Evolutionary conservation across 2,797 vertebrate genomes (phyloP), one percentile per base, ranked within the genome.

Genomic region (Protonibea diacanthus): DNA sequence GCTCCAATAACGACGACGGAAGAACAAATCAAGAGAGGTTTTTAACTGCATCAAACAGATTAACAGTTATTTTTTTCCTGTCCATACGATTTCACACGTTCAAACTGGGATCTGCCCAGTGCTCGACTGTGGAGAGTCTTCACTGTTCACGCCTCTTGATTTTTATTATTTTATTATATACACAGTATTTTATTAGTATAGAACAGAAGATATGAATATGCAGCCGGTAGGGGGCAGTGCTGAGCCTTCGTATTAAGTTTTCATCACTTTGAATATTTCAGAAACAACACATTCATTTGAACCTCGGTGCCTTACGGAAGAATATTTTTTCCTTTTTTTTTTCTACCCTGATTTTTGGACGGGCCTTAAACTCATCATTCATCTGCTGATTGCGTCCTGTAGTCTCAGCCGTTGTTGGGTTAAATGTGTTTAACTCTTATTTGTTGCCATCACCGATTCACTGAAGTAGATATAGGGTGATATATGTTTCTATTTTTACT

Each of bases 271-370:
- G 62, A 2, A 42, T 62, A 40, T 25, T 29, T 57, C 45, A 71
- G 40, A 57, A 20, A 49, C 4, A 15, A 27, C 5, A 6, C 5
- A 14, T 14, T n/a, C 5, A 11, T 33, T 71, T 49, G 0, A 47
- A 65, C 68, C 74, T 15, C 2, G 42, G 75, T 80, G 84, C 80
- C 80, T 83, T 86, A 57, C 3, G 44, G 59, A 66, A 14, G 13
- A 74, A n/a, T 38, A 38, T 38, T 12, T 18, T 59, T 21, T 6
- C 10, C 14, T 25, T 62, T 58, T 13, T 44, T 13, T 21, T 45
- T n/a, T 15, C 1, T 25, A 51, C 29, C 23, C 13, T 47, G 6
- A 25, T 17, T 59, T 59, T 21, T 42, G 1, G 7, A 38, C 6
- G 20, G 25, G 14, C 29, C 29, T 56, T 29, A 25, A 66, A 67